Percentiles rank a stretch among this genome's conserved stretches.
These are phyloP conservation scores for Euplagia quadripunctaria DNA, from an alignment of 2,888 invertebrate species.

Conservation along the genomic window DNA sequence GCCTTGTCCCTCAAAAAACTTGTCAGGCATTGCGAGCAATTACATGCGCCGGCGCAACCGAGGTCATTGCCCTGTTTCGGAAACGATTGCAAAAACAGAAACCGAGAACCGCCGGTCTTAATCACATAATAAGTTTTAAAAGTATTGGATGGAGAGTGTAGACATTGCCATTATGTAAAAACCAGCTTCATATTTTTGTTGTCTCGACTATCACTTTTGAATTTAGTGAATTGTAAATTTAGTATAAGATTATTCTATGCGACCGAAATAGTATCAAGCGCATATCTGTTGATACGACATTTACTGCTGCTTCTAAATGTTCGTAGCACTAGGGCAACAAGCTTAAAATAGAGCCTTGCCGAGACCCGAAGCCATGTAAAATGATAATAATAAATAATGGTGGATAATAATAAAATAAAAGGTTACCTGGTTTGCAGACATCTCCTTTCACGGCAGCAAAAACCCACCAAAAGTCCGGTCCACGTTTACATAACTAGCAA, in stretches of 20 bases:
- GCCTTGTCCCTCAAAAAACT: slow-evolving; percentile 19
- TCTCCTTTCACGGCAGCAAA: too few relatives aligned
- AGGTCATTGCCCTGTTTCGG: slow-evolving; percentile 43
- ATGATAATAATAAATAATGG: too few relatives aligned
- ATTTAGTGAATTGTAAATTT: not conserved
- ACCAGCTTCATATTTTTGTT: not conserved
- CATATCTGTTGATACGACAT: too few relatives aligned
- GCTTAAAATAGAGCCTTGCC: too few relatives aligned
- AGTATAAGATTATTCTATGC: not conserved
- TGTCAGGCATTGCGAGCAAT: slow-evolving; percentile 32
- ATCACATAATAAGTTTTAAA: slow-evolving; percentile 21
- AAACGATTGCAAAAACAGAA: slow-evolving; percentile 37
- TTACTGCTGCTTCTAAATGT: too few relatives aligned
- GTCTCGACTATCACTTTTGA: not conserved
- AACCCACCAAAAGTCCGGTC: too few relatives aligned
- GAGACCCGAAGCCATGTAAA: too few relatives aligned
- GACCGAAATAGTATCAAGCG: too few relatives aligned
- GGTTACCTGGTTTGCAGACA: too few relatives aligned
- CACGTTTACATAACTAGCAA: too few relatives aligned
- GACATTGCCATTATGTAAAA: not conserved
- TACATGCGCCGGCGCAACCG: slow-evolving; percentile 24
- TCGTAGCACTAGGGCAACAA: too few relatives aligned
- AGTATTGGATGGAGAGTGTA: not conserved
- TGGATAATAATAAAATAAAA: too few relatives aligned
- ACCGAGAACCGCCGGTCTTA: slow-evolving; percentile 20